These are phyloP conservation scores for Stratiomys singularior DNA, from an alignment of 2,888 invertebrate species.

Conservation along the genomic window DNA sequence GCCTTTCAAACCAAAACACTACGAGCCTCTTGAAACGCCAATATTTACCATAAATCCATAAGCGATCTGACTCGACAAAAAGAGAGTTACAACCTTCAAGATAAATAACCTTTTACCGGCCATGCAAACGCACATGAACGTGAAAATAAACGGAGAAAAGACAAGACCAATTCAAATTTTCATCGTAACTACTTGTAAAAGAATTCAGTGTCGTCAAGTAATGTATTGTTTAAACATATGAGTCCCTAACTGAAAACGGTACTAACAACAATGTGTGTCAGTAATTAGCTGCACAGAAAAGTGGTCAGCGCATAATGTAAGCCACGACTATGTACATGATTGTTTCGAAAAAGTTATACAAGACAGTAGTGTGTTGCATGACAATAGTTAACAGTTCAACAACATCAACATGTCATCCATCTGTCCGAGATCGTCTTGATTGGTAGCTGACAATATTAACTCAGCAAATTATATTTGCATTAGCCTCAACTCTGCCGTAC, in stretches of 20 bases:
- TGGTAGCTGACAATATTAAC: slow-evolving; percentile 4
- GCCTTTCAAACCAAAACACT: too few relatives aligned
- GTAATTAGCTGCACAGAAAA: not conserved
- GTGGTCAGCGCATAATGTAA: too few relatives aligned
- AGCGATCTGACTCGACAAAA: not conserved
- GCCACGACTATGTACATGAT: too few relatives aligned
- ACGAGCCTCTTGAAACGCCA: too few relatives aligned
- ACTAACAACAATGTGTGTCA: not conserved
- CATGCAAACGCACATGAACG: not conserved
- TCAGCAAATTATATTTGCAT: slow-evolving; percentile 7
- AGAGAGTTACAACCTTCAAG: not conserved
- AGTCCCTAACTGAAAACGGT: not conserved
- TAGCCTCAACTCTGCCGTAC: not conserved
- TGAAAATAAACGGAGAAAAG: not conserved
- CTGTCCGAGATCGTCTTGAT: slow-evolving; percentile 9
- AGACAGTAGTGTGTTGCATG: too few relatives aligned
- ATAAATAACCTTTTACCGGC: not conserved
- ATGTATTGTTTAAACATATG: not conserved
- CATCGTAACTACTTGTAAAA: not conserved
- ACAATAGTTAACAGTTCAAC: not conserved
- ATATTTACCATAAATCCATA: too few relatives aligned
- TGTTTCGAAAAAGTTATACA: too few relatives aligned
- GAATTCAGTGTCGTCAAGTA: not conserved
- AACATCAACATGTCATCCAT: not conserved
- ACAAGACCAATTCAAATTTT: not conserved